Base-by-base conservation (phyloP, 1,140 invertebrate genomes). In the Chymomyza costata region DNA sequence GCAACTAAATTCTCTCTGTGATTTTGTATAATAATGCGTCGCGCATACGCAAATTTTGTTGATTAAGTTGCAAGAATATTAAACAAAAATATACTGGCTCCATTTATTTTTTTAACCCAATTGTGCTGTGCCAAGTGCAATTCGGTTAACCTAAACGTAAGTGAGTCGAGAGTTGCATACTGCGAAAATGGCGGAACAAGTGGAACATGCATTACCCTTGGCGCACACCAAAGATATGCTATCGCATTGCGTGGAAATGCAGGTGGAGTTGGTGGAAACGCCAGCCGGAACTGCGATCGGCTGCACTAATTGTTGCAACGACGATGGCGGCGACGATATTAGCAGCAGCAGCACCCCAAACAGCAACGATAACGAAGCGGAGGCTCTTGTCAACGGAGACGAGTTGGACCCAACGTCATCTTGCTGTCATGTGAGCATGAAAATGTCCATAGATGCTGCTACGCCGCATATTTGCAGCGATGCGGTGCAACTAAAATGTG, bases 11-110 rank as follows among this genome's bases (percentile, higher is more conserved):
- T n/a, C n/a, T 76, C 65, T 62, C 63, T 64, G 60, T 64, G 61
- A 49, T 49, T 46, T 48, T 76, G 66, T 78, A 76, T 71, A 78
- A 76, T 78, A 78, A 76, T 76, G 71, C 71, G 71, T 80, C 73
- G 71, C 71, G 73, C 71, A 76, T 66, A 71, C 71, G 74, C 71
- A 76, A 66, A 66, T 63, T 78, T 56, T 51, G 71, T 65, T 66
- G n/a, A n/a, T n/a, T n/a, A n/a, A n/a, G 60, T n/a, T n/a, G 57
- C 63, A 67, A 73, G n/a, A n/a, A 63, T 63, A 73, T 70, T 67
- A 73, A 50, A 57, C 49, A 65, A 58, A 50, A 55, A 71, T n/a
- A n/a, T 58, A 35, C 45, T 55, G 43, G 43, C 59, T 47, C 39
- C 31, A 8, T 25, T 25, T 25, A 5, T 40, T 37, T 43, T 46